Evolutionary conservation across 2,113 vertebrate genomes (phyloP).

Genomic region (Myrmophylax atrothorax): DNA sequence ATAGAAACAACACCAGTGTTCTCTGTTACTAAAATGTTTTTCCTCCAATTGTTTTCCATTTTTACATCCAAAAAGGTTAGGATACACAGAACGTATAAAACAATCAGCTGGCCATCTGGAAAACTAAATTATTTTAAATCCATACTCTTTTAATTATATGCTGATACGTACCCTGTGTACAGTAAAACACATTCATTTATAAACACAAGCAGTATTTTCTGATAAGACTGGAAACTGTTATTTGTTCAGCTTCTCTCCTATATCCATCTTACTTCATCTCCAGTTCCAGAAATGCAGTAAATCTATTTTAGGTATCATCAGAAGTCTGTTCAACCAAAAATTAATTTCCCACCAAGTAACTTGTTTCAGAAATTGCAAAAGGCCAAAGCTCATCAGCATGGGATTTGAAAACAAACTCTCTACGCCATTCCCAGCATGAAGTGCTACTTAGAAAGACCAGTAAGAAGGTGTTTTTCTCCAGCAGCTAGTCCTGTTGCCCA

Average conservation of each 20-base stretch:
- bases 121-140: neutral
- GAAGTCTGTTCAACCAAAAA: neutral
- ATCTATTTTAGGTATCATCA: neutral
- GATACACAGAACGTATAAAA: neutral
- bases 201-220: neutral
- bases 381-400: neutral
- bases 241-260: neutral
- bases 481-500: neutral
- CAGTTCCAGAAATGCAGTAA: neutral
- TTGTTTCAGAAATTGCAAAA: neutral
- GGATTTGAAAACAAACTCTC: neutral
- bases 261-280: neutral
- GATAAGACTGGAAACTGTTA: neutral
- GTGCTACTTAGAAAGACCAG: neutral
- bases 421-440: neutral
- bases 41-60: neutral
- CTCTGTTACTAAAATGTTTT: neutral
- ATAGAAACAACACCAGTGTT: neutral
- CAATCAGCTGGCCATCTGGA: neutral
- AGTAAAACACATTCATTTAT: neutral
- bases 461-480: neutral
- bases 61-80: neutral
- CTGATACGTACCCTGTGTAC: neutral
- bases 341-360: neutral
- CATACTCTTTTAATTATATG: neutral